Percentiles rank a stretch among this genome's conserved stretches.
Conservation (phyloP, 2,797 vertebrate species). For the Anguilla obscura region DNA sequence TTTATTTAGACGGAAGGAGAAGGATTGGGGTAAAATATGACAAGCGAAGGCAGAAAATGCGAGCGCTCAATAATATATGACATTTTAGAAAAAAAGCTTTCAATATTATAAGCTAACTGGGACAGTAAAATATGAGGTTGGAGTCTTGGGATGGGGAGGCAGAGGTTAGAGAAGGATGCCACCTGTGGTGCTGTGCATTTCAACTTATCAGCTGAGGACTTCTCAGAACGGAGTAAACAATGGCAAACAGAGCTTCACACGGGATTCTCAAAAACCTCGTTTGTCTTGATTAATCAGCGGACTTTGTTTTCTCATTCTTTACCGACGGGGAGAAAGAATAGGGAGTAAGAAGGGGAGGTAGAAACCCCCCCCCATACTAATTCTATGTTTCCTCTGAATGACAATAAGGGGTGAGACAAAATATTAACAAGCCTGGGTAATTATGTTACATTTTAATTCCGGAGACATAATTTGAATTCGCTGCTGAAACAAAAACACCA, state of each 20-base stretch:
- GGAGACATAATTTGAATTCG: conserved; percentile 43
- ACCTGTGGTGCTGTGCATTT: not conserved
- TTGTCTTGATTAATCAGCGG: not conserved
- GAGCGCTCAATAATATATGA: conserved; percentile 13
- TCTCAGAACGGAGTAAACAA: not conserved
- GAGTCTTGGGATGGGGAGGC: not conserved
- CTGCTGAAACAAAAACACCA: conserved; percentile 32
- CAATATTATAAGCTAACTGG: conserved; percentile 15
- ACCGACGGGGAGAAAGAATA: not conserved
- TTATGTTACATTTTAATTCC: conserved; percentile 42
- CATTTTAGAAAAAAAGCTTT: conserved; percentile 3
- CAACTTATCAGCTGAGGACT: not conserved
- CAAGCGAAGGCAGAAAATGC: conserved; percentile 1
- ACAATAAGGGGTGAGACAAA: conserved; percentile 35
- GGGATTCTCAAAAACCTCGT: not conserved
- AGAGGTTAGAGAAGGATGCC: not conserved
- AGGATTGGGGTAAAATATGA: conserved; percentile 8
- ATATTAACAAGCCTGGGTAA: conserved; percentile 44
- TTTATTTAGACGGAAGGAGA: conserved; percentile 16
- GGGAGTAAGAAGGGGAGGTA: not conserved
- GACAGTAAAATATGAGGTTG: not conserved
- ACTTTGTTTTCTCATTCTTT: not conserved
- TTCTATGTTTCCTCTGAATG: conserved; percentile 33
- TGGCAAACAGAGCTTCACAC: not conserved
- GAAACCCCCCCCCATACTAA: conserved; percentile 20